These are phyloP conservation scores for Caenorhabditis macrosperma DNA, from an alignment of 2,888 invertebrate genomes.

Conservation along the genomic window DNA sequence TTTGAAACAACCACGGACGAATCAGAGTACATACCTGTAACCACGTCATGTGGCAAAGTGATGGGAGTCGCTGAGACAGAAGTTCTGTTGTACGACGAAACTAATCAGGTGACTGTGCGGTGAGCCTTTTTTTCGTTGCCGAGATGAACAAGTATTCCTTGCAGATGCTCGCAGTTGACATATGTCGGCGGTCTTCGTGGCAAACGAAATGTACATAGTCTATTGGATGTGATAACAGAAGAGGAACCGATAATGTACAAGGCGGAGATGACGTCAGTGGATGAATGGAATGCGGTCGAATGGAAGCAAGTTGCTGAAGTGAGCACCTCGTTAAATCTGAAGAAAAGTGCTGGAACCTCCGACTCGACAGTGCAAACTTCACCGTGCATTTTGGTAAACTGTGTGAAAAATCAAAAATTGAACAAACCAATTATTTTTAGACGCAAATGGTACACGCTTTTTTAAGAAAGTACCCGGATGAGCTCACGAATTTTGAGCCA, in stretches of 20 bases:
- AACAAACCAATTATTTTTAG: no score
- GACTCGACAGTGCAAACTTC: slow-evolving; percentile 9
- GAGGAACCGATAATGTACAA: slow-evolving; percentile 34
- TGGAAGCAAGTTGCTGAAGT: slow-evolving; percentile 14
- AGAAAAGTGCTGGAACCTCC: neutral
- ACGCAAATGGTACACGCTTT: no score
- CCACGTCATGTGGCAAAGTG: neutral
- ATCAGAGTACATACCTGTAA: neutral
- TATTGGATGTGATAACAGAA: slow-evolving; percentile 10
- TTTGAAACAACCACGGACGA: neutral
- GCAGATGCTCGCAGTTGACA: slow-evolving; percentile 32
- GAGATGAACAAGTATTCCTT: neutral
- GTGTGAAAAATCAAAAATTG: no score
- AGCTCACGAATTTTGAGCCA: no score
- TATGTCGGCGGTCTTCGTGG: slow-evolving; percentile 40
- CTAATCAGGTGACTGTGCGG: neutral
- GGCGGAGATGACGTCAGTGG: neutral
- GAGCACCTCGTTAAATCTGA: neutral
- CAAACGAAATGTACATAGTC: neutral
- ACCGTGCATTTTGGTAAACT: neutral
- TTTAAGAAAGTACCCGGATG: no score
- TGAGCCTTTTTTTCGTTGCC: slow-evolving; percentile 6
- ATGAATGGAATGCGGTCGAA: neutral
- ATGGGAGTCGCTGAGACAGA: neutral
- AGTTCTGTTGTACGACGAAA: neutral